Evolutionary conservation across 2,888 invertebrate species (phyloP), one percentile per base, ranked within the genome.

Genomic region (Caenorhabditis wallacei): DNA sequence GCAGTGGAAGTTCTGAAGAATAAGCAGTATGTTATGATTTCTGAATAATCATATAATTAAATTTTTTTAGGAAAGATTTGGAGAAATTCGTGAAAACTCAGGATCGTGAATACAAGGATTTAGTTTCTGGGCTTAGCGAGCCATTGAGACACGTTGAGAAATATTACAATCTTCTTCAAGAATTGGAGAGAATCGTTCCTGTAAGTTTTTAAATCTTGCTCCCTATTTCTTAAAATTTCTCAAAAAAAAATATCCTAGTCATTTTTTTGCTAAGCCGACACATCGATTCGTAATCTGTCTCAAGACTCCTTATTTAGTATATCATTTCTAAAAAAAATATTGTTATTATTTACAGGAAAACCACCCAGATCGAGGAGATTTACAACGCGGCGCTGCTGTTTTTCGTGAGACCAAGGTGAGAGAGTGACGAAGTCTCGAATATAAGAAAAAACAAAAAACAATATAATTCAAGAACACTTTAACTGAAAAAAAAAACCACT

Each of bases 301-400:
- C 30, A 30, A 5, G 30, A 30, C 30, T n/a, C n/a, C n/a, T n/a
- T n/a, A 30, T 30, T 30, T 8, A 8, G 30, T 30, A 8, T 30
- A n/a, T n/a, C n/a, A n/a, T 30, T 30, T 5, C 30, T 30, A 37
- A 74, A 64, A 37, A 68, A 11, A 75, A 22, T 20, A 37, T 43
- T 53, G 54, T n/a, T n/a, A 46, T 24, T 13, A 43, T 63, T 63
- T 43, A 18, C 66, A 93, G 93, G 97, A 97, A 92, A 95, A 95
- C 87, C 97, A 99, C 93, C 95, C 95, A 0, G 99, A 99, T 93
- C 94, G 98, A 86, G 98, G 98, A 0, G 98, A 99, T 92, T 96
- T 97, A 0, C 98, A 98, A 93, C 94, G 98, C 86, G 97, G 98
- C 54, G 95, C 97, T 84, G 95, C 95, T 87, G 96, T 98, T 46